Percentiles rank a stretch among this genome's conserved stretches.
Evolutionary conservation across 2,797 vertebrate genomes (phyloP).

Genomic region (Eulemur rubriventer): DNA sequence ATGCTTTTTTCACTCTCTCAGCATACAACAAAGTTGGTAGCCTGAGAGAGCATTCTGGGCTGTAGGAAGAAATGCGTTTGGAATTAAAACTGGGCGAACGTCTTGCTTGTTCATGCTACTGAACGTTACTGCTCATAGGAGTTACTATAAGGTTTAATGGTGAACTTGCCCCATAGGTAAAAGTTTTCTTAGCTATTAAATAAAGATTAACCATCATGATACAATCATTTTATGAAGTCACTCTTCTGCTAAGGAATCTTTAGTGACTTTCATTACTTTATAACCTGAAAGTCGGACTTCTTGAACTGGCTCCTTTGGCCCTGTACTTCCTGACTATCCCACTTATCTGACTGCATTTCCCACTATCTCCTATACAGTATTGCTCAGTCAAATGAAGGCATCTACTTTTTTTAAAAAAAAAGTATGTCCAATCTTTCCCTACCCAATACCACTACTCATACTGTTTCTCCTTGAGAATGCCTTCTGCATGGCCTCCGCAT

Average conservation of each 20-base stretch:
- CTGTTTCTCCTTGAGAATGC: not conserved
- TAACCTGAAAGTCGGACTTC: not conserved
- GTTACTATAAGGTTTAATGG: not conserved
- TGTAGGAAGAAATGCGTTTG: not conserved
- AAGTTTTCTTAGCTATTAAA: constrained; percentile 2
- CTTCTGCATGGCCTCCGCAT: not conserved
- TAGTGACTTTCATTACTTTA: not conserved
- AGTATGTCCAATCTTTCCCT: not conserved
- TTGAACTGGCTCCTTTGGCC: not conserved
- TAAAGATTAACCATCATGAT: not conserved
- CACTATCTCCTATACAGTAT: not conserved
- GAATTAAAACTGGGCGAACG: not conserved
- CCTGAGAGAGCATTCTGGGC: not conserved
- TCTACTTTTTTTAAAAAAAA: not conserved
- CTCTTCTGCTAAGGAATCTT: constrained; percentile 8
- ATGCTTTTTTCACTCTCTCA: not conserved
- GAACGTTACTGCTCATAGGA: not conserved
- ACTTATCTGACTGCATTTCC: not conserved
- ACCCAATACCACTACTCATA: not conserved
- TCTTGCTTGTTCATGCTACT: not conserved
- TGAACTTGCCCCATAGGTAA: not conserved
- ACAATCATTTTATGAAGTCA: not conserved
- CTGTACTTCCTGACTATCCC: not conserved
- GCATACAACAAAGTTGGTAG: not conserved
- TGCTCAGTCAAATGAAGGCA: not conserved